A percentile compares a stretch with the other conserved stretches of the same genome.
These are phyloP conservation scores for Alces alces DNA, from an alignment of 2,113 vertebrate genomes.

Conservation along the genomic window DNA sequence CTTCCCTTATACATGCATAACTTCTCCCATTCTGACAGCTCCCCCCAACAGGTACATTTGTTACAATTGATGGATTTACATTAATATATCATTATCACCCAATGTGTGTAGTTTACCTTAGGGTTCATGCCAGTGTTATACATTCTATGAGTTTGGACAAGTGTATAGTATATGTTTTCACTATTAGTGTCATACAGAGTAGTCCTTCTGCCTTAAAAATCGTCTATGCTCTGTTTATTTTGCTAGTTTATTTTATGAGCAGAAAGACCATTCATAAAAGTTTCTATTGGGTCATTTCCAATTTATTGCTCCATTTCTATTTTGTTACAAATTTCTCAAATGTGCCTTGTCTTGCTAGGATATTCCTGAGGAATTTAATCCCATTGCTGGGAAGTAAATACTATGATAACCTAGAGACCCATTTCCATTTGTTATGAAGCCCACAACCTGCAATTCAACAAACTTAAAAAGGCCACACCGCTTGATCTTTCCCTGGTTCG, in stretches of 20 bases:
- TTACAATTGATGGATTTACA: not conserved
- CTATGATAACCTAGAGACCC: not conserved
- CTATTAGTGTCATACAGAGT: not conserved
- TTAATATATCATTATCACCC: not conserved
- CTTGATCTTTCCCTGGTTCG: not conserved
- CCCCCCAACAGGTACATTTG: not conserved
- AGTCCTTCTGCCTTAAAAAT: not conserved
- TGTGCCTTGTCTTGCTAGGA: not conserved
- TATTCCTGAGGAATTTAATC: not conserved
- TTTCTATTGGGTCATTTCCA: not conserved
- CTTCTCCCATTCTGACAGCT: not conserved
- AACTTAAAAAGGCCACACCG: not conserved
- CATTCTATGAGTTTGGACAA: not conserved
- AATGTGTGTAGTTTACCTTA: not conserved
- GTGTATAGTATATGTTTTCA: not conserved
- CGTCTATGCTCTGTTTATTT: not conserved
- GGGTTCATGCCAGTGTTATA: not conserved
- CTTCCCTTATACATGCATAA: not conserved
- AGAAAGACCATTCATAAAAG: not conserved
- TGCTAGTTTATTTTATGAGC: conserved; percentile 2
- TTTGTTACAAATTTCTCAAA: conserved; percentile 13
- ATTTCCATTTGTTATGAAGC: not conserved
- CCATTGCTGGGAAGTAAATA: not conserved
- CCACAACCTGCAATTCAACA: not conserved
- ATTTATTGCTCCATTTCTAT: not conserved